Evolutionary conservation across 2,888 invertebrate genomes (phyloP).

Genomic region (Eudemis profundana): DNA sequence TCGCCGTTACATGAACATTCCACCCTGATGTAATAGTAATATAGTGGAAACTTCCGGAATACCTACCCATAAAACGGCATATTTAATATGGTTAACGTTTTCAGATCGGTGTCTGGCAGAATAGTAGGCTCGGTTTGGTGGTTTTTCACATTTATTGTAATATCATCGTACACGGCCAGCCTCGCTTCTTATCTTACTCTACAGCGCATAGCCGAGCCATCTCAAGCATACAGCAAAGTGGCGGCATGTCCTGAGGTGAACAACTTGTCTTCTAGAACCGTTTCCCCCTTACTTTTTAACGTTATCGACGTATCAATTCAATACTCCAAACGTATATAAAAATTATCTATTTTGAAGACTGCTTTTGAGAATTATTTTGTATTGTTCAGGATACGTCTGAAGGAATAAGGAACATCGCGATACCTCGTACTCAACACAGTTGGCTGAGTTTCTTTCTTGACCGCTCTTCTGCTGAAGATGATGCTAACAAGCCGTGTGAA

Average conservation of each 20-base stretch:
- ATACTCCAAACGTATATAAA: neutral
- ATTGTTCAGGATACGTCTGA: slow-evolving; percentile 55
- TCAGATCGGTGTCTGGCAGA: slow-evolving; percentile 92
- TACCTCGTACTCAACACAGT: slow-evolving; percentile 57
- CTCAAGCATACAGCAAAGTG: slow-evolving; percentile 81
- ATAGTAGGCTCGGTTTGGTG: slow-evolving; percentile 99
- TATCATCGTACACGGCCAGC: slow-evolving; percentile 99
- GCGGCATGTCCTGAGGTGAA: slow-evolving; percentile 71
- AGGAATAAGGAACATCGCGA: slow-evolving; percentile 45
- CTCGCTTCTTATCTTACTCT: slow-evolving; percentile 98
- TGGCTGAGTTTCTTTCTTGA: slow-evolving; percentile 62
- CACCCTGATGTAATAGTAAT: no score
- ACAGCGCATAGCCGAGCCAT: slow-evolving; percentile 96
- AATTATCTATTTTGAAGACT: neutral
- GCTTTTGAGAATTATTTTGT: slow-evolving; percentile 5
- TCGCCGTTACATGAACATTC: no score
- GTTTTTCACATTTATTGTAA: slow-evolving; percentile 98
- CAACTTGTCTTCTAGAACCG: slow-evolving; percentile 6
- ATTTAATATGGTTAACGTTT: slow-evolving; percentile 45
- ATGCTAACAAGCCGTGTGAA: slow-evolving; percentile 93
- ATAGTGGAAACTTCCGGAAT: neutral
- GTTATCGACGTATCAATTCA: slow-evolving; percentile 6
- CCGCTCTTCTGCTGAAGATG: slow-evolving; percentile 47
- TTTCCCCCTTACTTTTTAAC: neutral
- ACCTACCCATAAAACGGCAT: neutral